Percentiles rank a stretch among this genome's conserved stretches.
phyloP scores from a whole-genome alignment of 2,113 vertebrate genomes.

The Syngnathoides biaculeatus region DNA sequence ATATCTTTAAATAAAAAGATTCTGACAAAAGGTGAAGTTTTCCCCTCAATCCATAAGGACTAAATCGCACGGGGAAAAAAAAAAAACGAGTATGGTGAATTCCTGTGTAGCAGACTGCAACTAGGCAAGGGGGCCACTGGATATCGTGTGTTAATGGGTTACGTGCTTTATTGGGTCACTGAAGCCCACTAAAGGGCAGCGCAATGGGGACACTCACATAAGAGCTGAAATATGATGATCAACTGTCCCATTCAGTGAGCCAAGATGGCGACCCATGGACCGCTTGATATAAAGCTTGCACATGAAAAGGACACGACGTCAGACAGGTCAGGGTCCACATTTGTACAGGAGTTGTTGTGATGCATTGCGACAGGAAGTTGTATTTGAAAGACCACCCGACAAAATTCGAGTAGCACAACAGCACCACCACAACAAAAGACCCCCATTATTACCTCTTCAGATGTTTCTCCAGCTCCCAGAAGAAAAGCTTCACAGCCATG shows the following conservation, averaged over 20 bases:
- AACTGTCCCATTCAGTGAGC: conserved; percentile 5
- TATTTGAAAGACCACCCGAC: neutral
- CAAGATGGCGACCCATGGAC: neutral
- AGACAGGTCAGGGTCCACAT: neutral
- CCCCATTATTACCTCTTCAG: conserved; percentile 65
- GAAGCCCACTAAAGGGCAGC: neutral
- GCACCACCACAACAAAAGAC: conserved; percentile 2
- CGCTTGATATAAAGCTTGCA: conserved; percentile 1
- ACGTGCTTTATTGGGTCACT: conserved; percentile 1
- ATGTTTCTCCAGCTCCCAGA: conserved; percentile 71
- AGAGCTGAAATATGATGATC: conserved; percentile 12
- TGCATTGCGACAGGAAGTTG: neutral
- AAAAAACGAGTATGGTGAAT: neutral
- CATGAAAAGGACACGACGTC: conserved; percentile 23
- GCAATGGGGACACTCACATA: neutral
- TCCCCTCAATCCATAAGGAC: too few relatives aligned
- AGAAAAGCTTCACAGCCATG: conserved; percentile 62
- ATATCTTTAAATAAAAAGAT: neutral
- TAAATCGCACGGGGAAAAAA: neutral
- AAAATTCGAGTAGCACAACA: neutral
- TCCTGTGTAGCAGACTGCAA: neutral
- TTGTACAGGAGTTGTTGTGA: neutral
- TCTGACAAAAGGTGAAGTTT: too few relatives aligned
- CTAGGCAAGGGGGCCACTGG: neutral
- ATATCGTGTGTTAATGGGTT: neutral